Evolutionary conservation across 2,113 vertebrate species (phyloP), one percentile per base, ranked within the genome.

Genomic region (Melanerpes formicivorus): DNA sequence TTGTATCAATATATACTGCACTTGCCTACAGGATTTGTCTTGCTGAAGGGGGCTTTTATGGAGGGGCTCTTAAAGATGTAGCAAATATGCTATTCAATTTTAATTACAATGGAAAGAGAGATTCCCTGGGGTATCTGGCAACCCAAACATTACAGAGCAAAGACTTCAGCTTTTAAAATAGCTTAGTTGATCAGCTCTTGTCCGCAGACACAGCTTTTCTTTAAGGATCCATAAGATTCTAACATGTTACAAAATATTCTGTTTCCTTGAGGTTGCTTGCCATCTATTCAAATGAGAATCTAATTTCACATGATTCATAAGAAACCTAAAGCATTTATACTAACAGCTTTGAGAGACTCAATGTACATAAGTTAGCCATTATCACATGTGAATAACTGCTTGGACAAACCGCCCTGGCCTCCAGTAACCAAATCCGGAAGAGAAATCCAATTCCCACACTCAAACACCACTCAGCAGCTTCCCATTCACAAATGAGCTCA

Each of bases 231-330:
- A 4, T 25, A 25, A 12, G 50, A 18, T 56, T 87, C 64, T 46
- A 80, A 27, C 46, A 73, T 12, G 5, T n/a, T 58, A 9, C 29
- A 80, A 87, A 86, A 58, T 42, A 65, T 29, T 84, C 73, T 56
- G 70, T 79, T 91, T 91, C 88, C 85, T 82, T 91, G 59, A 84
- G 72, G 87, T 77, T 87, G 42, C 62, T 65, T 77, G 14, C 76
- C 84, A 80, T 66, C 80, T 73, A 29, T 73, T 90, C 82, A 92
- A 59, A n/a, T 1, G 0, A 74, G 48, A 92, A 77, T 75, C 48
- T 85, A 82, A 74, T 70, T 80, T 46, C 30, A n/a, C 60, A 67
- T 90, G 94, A 95, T 92, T 77, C 87, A 73, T 90, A 93, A 89
- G 52, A 90, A 89, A 90, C 42, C 37, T n/a, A 71, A 89, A 91